Evolutionary conservation across 2,797 vertebrate genomes (phyloP).

Genomic region (Acipenser oxyrinchus): DNA sequence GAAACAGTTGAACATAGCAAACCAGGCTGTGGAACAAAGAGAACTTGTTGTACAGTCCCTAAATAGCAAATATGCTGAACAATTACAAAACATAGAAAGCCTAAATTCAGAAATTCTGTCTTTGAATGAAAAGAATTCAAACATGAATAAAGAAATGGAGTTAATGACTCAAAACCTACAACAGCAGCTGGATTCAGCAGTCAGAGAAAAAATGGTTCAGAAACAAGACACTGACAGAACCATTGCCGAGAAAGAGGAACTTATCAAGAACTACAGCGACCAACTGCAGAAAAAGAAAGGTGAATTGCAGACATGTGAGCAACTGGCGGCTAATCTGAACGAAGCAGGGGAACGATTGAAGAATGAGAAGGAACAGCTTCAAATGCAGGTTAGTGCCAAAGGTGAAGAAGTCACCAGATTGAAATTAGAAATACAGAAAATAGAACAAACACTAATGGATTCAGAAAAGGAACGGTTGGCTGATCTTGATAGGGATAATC

Average conservation of each 20-base stretch:
- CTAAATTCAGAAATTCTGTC: slow-evolving; percentile 53
- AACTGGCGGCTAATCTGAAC: slow-evolving; percentile 51
- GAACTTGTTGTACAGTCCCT: slow-evolving; percentile 64
- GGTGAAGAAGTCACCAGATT: slow-evolving; percentile 60
- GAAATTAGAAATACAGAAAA: slow-evolving; percentile 53
- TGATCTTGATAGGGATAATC: slow-evolving; percentile 60
- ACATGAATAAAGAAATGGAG: slow-evolving; percentile 32
- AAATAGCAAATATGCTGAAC: slow-evolving; percentile 54
- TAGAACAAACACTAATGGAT: slow-evolving; percentile 67
- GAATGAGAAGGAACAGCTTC: slow-evolving; percentile 66
- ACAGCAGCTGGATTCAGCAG: slow-evolving; percentile 37
- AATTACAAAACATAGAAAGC: slow-evolving; percentile 51
- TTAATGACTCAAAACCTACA: slow-evolving; percentile 43
- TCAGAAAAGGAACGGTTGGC: slow-evolving; percentile 70
- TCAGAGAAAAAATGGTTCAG: slow-evolving; percentile 49
- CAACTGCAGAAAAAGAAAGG: slow-evolving; percentile 44
- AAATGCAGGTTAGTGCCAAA: slow-evolving; percentile 80
- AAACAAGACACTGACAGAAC: slow-evolving; percentile 50
- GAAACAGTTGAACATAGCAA: slow-evolving; percentile 48
- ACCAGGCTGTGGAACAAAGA: slow-evolving; percentile 62
- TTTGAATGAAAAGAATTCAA: slow-evolving; percentile 52
- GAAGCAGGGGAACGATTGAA: slow-evolving; percentile 52
- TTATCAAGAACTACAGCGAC: slow-evolving; percentile 34
- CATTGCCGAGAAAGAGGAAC: slow-evolving; percentile 53
- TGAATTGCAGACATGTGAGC: slow-evolving; percentile 51